phyloP scores from a whole-genome alignment of 2,797 vertebrate species.

The Selene dorsalis region DNA sequence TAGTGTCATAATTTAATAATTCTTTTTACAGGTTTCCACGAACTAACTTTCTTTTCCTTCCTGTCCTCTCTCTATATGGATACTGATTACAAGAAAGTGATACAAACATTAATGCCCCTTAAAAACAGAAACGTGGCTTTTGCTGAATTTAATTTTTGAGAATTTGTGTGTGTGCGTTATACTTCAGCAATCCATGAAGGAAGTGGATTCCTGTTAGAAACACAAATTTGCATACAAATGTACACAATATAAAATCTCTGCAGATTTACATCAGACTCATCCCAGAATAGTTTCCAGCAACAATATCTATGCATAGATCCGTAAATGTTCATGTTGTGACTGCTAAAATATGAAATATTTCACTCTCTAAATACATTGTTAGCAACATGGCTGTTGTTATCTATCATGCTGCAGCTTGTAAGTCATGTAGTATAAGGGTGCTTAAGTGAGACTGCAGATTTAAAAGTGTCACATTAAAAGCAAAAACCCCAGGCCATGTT shows the following conservation, averaged over 20 bases:
- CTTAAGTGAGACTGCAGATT: background rate
- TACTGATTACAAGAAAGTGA: background rate
- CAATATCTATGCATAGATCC: conserved; percentile 27
- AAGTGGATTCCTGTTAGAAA: conserved; percentile 12
- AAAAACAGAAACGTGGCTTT: background rate
- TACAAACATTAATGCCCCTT: background rate
- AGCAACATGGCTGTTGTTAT: background rate
- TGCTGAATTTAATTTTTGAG: background rate
- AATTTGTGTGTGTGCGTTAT: no score
- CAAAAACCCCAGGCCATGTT: background rate
- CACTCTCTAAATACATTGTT: conserved; percentile 1
- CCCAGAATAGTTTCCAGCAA: background rate
- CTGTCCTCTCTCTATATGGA: background rate
- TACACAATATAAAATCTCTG: background rate
- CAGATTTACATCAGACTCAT: background rate
- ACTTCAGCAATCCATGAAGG: background rate
- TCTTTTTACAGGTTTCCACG: background rate
- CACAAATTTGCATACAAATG: conserved; percentile 31
- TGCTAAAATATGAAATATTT: conserved; percentile 6
- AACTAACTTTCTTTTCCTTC: background rate
- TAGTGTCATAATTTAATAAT: background rate
- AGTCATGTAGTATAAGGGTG: background rate
- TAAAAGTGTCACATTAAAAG: conserved; percentile 8
- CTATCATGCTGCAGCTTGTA: background rate
- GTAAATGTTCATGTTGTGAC: background rate